These are phyloP conservation scores for Nixonia krombeini DNA, from an alignment of 1,140 invertebrate species.

Conservation along the genomic window DNA sequence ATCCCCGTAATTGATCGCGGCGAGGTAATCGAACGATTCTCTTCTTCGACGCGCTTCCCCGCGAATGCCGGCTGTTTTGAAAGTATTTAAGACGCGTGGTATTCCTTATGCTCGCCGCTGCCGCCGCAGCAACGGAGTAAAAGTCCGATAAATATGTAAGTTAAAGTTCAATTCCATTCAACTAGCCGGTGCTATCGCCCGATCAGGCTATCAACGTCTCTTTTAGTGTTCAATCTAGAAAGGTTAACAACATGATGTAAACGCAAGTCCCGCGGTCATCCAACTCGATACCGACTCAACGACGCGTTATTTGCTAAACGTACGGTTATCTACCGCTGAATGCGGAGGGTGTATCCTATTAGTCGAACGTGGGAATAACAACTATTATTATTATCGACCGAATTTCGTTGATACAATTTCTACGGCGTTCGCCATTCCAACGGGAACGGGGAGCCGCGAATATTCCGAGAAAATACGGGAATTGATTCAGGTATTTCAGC, in stretches of 20 bases:
- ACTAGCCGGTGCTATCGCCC: conserved; percentile 36
- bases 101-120: neutral
- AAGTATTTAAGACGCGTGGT: neutral
- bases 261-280: conserved; percentile 43
- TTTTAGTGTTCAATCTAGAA: conserved; percentile 49
- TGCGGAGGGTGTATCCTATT: conserved; percentile 34
- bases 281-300: conserved; percentile 40
- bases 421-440: too few species aligned
- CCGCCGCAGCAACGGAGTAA: conserved; percentile 7
- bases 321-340: conserved; percentile 33
- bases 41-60: too few species aligned
- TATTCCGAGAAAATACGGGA: neutral
- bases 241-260: conserved; percentile 52
- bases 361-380: conserved; percentile 38
- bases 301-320: conserved; percentile 35
- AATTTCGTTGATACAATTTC: too few species aligned
- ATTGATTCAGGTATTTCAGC: too few species aligned
- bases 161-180: conserved; percentile 47
- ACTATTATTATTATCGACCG: conserved; percentile 25
- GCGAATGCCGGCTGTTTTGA: neutral
- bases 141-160: conserved; percentile 34
- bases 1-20: too few species aligned
- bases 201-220: conserved; percentile 48
- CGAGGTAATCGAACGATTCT: too few species aligned
- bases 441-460: too few species aligned